A percentile compares a stretch with the other conserved stretches of the same genome.
Evolutionary conservation across 1,140 invertebrate species (phyloP).

Genomic region (Rhagoletis pomonella): DNA sequence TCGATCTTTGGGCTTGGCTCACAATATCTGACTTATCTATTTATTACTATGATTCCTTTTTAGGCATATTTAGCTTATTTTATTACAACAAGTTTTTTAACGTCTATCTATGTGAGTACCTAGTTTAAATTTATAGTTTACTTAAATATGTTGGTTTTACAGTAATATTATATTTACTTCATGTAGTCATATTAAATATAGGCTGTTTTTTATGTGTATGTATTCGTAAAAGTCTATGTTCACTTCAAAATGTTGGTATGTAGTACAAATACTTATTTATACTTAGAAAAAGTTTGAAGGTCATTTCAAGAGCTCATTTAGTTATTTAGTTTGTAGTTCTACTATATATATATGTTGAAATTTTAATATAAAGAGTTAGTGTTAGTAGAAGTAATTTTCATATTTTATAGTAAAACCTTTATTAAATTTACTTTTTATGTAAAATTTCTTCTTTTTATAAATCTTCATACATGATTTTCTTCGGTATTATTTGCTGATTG

Average conservation of each 20-base stretch:
- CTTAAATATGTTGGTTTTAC: too few species aligned
- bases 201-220: not conserved
- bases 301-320: constrained; percentile 26
- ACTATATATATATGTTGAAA: not conserved
- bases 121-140: not conserved
- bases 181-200: not conserved
- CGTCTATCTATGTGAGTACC: constrained; percentile 1
- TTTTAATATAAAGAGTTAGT: too few species aligned
- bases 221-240: too few species aligned
- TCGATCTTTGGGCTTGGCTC: constrained; percentile 8
- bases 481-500: too few species aligned
- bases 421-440: too few species aligned
- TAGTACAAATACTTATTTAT: not conserved
- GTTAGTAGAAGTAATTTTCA: too few species aligned
- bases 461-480: too few species aligned
- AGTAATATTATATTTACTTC: too few species aligned
- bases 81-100: constrained; percentile 33
- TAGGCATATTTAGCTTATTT: not conserved
- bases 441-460: too few species aligned
- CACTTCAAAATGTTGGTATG: not conserved
- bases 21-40: not conserved
- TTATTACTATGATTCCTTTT: constrained; percentile 9
- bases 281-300: constrained; percentile 29
- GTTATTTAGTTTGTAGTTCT: constrained; percentile 16
- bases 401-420: too few species aligned